phyloP scores from a whole-genome alignment of 2,797 vertebrate genomes.

The Clarias fuscus region DNA sequence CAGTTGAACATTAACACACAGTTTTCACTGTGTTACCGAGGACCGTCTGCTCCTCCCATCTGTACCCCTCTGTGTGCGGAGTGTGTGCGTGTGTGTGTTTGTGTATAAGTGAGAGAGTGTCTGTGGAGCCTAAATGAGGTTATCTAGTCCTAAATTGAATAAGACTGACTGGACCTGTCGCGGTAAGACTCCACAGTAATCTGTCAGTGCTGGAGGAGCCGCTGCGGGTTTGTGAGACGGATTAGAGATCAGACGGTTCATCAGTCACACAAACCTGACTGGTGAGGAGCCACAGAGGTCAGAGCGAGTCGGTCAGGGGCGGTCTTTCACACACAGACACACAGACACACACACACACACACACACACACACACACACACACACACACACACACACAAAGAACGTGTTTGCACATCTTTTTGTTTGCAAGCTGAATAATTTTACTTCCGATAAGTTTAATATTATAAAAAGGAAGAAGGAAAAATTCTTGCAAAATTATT shows the following conservation, averaged over 20 bases:
- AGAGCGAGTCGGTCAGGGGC: conserved; percentile 38
- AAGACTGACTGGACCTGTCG: conserved; percentile 44
- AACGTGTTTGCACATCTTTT: not conserved
- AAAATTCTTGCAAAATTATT: not conserved
- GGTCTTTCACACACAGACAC: not conserved
- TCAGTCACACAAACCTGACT: conserved; percentile 72
- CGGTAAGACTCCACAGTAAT: conserved; percentile 30
- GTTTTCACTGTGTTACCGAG: not conserved
- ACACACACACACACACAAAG: not conserved
- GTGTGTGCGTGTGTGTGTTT: not conserved
- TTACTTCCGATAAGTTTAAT: not conserved
- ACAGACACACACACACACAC: too few relatives aligned
- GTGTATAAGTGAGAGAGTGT: not conserved
- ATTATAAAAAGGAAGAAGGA: not conserved
- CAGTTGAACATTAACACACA: not conserved
- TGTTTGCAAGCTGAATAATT: not conserved
- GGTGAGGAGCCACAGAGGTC: conserved; percentile 50
- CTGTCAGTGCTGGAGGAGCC: conserved; percentile 52
- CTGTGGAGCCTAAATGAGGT: conserved; percentile 53
- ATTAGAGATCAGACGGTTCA: conserved; percentile 62
- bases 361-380: too few relatives aligned
- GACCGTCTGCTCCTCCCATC: conserved; percentile 30
- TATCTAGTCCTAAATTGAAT: conserved; percentile 60
- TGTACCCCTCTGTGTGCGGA: not conserved
- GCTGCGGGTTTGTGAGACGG: conserved; percentile 59